Percentiles rank a stretch among this genome's conserved stretches.
Conservation (phyloP, 2,888 invertebrate species). For the Teleogryllus oceanicus region DNA sequence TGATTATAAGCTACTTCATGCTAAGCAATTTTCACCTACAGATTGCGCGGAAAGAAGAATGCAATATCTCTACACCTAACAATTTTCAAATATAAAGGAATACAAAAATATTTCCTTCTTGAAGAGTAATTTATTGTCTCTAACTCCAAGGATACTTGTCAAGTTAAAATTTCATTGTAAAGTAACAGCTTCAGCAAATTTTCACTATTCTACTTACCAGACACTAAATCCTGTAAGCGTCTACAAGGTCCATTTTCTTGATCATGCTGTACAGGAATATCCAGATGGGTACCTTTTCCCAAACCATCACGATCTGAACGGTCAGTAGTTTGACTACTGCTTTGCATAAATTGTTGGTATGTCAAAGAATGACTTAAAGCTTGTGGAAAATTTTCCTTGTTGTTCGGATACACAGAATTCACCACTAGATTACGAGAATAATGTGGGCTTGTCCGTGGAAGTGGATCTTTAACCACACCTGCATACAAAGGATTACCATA, state of each 20-base stretch:
- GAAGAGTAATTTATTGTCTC: no score
- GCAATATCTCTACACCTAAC: no score
- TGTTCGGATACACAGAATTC: neutral
- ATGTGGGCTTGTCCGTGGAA: neutral
- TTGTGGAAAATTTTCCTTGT: neutral
- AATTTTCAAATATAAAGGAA: no score
- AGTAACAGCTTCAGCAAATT: no score
- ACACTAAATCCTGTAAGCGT: neutral
- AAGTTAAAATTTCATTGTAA: no score
- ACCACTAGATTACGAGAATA: neutral
- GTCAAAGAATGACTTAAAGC: constrained; percentile 18
- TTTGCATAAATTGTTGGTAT: neutral
- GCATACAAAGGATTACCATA: neutral
- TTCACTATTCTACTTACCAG: neutral
- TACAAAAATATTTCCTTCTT: no score
- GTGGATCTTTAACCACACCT: neutral
- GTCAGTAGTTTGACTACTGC: neutral
- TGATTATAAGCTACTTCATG: no score
- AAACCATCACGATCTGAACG: neutral
- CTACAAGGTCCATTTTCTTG: neutral
- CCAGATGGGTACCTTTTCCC: neutral
- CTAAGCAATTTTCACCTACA: no score
- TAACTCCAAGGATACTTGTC: no score
- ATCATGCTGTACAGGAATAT: neutral
- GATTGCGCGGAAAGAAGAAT: no score